Conservation (phyloP, 1,140 invertebrate genomes). For the Branchinecta lynchi region DNA sequence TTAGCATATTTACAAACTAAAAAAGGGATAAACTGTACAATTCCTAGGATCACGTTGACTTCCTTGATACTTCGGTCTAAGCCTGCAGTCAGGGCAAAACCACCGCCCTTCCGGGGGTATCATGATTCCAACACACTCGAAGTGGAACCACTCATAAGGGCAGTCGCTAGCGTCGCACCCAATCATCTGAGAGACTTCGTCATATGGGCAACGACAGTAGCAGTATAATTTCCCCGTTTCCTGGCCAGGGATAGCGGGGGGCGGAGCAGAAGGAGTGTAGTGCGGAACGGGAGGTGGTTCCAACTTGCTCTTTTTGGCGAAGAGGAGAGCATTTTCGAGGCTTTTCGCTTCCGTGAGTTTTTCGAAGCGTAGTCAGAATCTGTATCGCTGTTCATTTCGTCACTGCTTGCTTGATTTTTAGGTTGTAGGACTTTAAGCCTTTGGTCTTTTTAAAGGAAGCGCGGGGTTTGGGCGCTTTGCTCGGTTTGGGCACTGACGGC, state of each 20-base stretch:
- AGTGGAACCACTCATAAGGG: slow-evolving; percentile 94
- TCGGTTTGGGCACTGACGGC: neutral
- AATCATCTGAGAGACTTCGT: slow-evolving; percentile 92
- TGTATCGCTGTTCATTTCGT: neutral
- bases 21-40: too few species aligned
- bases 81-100: slow-evolving; percentile 77
- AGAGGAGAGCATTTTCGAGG: neutral
- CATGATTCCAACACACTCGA: slow-evolving; percentile 88
- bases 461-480: neutral
- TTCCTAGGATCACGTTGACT: neutral
- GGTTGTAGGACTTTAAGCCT: neutral
- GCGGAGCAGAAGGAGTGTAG: neutral
- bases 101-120: slow-evolving; percentile 90
- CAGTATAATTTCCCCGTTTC: slow-evolving; percentile 60
- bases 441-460: neutral
- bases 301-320: neutral
- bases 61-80: slow-evolving; percentile 19
- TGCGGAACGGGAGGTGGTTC: neutral
- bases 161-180: slow-evolving; percentile 86
- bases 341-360: neutral
- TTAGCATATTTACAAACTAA: too few species aligned
- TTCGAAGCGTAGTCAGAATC: neutral
- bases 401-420: neutral
- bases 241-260: slow-evolving; percentile 8
- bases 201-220: slow-evolving; percentile 85